These are phyloP conservation scores for Listronotus bonariensis DNA, from an alignment of 1,140 invertebrate species.

Conservation along the genomic window DNA sequence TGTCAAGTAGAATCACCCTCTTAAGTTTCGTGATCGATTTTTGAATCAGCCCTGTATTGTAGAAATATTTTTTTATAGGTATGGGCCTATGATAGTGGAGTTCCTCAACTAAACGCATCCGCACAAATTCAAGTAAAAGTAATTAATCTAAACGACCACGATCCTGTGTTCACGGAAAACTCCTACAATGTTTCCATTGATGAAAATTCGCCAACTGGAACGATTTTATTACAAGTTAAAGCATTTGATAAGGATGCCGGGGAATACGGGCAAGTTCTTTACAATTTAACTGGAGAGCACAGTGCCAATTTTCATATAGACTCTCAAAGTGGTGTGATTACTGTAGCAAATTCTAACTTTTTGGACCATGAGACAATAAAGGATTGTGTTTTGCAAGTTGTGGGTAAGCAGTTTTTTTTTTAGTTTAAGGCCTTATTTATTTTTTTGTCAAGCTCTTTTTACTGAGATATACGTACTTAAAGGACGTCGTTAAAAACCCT, in stretches of 20 bases:
- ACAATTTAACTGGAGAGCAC: conserved; percentile 75
- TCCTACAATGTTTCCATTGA: conserved; percentile 71
- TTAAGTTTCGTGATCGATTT: too few species aligned
- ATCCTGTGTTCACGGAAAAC: conserved; percentile 72
- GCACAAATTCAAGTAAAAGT: conserved; percentile 78
- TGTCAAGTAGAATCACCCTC: too few species aligned
- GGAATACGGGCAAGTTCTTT: conserved; percentile 73
- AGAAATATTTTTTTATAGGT: conserved; percentile 55
- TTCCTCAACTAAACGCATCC: conserved; percentile 71
- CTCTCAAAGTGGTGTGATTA: conserved; percentile 75
- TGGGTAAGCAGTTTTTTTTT: conserved; percentile 13
- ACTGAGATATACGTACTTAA: too few species aligned
- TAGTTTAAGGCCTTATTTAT: too few species aligned
- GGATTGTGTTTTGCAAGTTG: conserved; percentile 74
- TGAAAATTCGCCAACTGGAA: conserved; percentile 76
- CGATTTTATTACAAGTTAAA: conserved; percentile 68
- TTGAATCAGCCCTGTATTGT: too few species aligned
- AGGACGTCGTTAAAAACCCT: too few species aligned
- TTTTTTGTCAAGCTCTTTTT: too few species aligned
- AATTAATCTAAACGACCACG: conserved; percentile 86
- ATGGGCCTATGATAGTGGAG: conserved; percentile 80
- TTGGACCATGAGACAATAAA: conserved; percentile 79
- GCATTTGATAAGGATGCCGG: conserved; percentile 70
- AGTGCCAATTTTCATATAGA: conserved; percentile 74
- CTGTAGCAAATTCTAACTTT: conserved; percentile 70